Conservation (phyloP, 2,797 vertebrate genomes). For the Muscicapa comitata region DNA sequence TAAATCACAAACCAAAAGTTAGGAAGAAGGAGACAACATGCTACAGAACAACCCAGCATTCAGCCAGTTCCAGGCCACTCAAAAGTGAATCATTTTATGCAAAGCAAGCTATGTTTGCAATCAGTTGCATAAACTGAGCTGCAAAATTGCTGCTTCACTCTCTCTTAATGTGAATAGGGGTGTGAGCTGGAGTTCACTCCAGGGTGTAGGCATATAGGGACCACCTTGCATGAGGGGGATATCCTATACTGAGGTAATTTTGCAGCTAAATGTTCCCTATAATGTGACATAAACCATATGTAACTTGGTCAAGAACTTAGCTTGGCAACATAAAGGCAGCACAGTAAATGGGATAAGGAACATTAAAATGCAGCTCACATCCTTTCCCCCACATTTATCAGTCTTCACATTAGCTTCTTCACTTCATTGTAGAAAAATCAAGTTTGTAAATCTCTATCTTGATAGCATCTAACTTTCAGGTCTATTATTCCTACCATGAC, state of each 20-base stretch:
- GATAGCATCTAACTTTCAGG: background rate
- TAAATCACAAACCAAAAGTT: background rate
- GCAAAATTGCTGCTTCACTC: background rate
- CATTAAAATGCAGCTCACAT: background rate
- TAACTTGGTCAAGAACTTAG: background rate
- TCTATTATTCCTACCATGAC: background rate
- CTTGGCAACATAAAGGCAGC: background rate
- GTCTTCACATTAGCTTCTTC: background rate
- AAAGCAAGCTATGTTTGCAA: background rate
- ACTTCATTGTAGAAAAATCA: background rate
- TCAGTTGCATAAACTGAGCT: background rate
- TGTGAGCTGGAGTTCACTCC: background rate
- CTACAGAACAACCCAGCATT: background rate
- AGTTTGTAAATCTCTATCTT: slow-evolving; percentile 4
- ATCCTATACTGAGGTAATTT: background rate
- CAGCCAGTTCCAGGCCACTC: background rate
- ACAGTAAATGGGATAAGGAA: background rate
- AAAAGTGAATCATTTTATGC: background rate
- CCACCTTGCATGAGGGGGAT: background rate
- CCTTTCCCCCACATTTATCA: background rate
- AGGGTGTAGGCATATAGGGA: background rate
- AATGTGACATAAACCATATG: background rate
- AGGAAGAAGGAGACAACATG: background rate
- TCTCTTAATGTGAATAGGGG: background rate
- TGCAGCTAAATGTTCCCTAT: background rate